Base-by-base conservation (phyloP, 2,888 invertebrate genomes). In the Cheilosia pagana region DNA sequence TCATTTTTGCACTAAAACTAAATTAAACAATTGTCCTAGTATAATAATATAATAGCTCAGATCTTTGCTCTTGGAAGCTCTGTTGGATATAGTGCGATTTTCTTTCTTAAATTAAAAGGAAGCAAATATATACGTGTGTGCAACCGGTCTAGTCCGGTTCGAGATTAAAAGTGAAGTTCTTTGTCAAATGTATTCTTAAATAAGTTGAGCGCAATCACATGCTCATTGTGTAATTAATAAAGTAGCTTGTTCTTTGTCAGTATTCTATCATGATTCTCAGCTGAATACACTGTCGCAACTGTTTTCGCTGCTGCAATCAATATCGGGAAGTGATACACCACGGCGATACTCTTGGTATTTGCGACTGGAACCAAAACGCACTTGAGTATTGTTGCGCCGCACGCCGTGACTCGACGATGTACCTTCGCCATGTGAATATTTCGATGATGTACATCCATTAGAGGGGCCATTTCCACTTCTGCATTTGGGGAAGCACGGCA, bases 271-370 rank as follows among this genome's bases (percentile, higher is more conserved):
- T 43, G 57, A 52, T 28, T 70, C 76, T 89, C 87, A 89, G 75
- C 88, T 88, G 48, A 88, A 89, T 65, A 89, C 87, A 68, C 92
- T 91, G 78, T 92, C 92, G 79, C 91, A 91, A 78, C 91, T 91
- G 74, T 92, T 92, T 86, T 92, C 92, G 85, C 91, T 92, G 72
- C 88, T 90, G 86, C 89, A 91, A 62, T 92, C 91, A 87, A 91
- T 88, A 8, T 90, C 90, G 12, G 91, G 91, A 83, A 91, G 82
- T 14, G 92, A 90, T 19, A 86, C 89, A 41, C 89, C 89, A 50
- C 90, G 88, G 50, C 87, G 89, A 88, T 87, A 87, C 65, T 87
- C 87, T 45, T 85, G 72, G 48, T 74, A 82, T 16, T 82, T 81
- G 14, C 67, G 75, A 2, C 43, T 62, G 16, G 85, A 76, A 14